Conservation (phyloP, 2,797 vertebrate species). For the Cyprinella venusta region DNA sequence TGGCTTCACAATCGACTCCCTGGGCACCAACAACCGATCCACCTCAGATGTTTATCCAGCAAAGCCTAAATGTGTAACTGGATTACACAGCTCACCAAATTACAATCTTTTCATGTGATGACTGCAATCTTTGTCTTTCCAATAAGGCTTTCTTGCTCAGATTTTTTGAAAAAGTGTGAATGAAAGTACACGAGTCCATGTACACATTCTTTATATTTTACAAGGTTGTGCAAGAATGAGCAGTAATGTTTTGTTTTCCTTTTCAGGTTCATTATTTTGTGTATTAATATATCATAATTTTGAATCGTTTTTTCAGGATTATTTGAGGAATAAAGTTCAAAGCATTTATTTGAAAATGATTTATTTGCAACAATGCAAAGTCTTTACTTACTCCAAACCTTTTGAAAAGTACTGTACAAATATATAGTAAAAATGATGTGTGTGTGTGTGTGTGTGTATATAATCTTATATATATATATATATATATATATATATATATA, state of each 20-base stretch:
- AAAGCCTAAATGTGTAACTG: constrained; percentile 44
- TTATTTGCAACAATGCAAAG: too few relatives aligned
- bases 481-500: too few relatives aligned
- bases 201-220: neutral
- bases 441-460: too few relatives aligned
- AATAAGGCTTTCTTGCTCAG: neutral
- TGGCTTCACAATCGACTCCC: constrained; percentile 34
- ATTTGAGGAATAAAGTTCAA: too few relatives aligned
- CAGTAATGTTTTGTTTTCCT: neutral
- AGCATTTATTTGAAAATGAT: too few relatives aligned
- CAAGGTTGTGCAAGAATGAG: neutral
- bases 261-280: neutral
- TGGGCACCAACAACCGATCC: constrained; percentile 40
- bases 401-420: too few relatives aligned
- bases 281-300: too few relatives aligned
- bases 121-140: constrained; percentile 22
- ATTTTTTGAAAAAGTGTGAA: neutral
- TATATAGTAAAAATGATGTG: too few relatives aligned
- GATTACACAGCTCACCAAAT: constrained; percentile 46
- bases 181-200: neutral
- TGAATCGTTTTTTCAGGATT: too few relatives aligned
- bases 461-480: too few relatives aligned
- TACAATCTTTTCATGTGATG: constrained; percentile 41
- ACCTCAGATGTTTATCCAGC: constrained; percentile 55
- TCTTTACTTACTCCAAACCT: too few relatives aligned